phyloP scores from a whole-genome alignment of 2,113 vertebrate species.

The Aramus guarauna region DNA sequence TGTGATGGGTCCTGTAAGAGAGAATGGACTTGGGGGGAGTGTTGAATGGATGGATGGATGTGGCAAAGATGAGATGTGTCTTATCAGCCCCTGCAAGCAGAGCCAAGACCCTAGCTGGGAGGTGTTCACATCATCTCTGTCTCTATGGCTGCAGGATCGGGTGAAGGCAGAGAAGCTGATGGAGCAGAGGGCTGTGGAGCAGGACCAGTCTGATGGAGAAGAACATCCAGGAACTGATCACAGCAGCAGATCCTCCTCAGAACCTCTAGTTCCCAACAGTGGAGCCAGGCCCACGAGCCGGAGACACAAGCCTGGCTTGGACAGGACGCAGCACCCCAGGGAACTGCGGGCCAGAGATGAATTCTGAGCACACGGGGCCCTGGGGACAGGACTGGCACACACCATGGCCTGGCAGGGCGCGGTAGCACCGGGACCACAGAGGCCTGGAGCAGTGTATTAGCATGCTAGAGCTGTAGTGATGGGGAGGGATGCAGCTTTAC shows the following conservation, averaged over 20 bases:
- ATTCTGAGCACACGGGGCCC: background rate
- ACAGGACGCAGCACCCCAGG: background rate
- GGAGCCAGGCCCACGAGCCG: background rate
- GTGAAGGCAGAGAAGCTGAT: slow-evolving; percentile 69
- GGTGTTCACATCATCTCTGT: background rate
- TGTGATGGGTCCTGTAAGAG: background rate
- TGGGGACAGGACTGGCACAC: background rate
- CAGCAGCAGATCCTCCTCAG: slow-evolving; percentile 27
- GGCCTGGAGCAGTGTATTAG: slow-evolving; percentile 4
- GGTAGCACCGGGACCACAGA: rapidly evolving
- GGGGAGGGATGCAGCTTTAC: background rate
- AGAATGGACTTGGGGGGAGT: background rate
- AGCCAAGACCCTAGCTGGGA: background rate
- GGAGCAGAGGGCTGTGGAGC: background rate
- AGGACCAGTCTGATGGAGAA: background rate
- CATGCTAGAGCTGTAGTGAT: background rate
- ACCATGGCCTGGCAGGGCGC: background rate
- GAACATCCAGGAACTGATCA: background rate
- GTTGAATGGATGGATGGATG: background rate
- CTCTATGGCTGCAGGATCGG: slow-evolving; percentile 60
- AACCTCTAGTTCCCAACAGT: background rate
- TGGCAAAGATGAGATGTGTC: background rate
- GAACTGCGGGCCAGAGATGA: slow-evolving; percentile 64
- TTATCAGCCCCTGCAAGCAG: background rate
- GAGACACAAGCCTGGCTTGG: background rate